Evolutionary conservation across 2,113 vertebrate species (phyloP).

Genomic region (mouse (Mus musculus)): DNA sequence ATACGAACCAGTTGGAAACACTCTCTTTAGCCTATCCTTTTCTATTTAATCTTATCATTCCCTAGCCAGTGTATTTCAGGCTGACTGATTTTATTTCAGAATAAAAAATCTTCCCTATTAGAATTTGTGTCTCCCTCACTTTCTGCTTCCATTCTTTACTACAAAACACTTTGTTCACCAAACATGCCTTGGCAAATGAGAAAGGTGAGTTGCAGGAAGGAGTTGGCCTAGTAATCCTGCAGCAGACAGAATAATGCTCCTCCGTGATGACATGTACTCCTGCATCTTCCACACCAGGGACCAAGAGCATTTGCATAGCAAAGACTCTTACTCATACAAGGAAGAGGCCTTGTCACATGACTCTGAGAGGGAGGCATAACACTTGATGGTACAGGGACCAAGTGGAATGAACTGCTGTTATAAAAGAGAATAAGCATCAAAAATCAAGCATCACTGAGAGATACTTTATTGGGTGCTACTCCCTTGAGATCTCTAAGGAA

Average conservation of each 20-base stretch:
- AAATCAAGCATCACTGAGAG: not conserved
- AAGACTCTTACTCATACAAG: not conserved
- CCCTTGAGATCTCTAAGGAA: fast-evolving
- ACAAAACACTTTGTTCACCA: not conserved
- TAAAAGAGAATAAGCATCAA: not conserved
- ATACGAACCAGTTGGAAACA: not conserved
- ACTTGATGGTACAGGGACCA: too few relatives aligned
- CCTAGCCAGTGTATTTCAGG: not conserved
- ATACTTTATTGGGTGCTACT: fast-evolving
- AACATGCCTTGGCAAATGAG: not conserved
- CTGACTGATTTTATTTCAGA: not conserved
- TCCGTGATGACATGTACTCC: fast-evolving
- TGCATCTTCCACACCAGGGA: not conserved
- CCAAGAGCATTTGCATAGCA: not conserved
- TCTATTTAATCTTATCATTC: not conserved
- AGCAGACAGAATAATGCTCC: not conserved
- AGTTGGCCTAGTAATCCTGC: not conserved
- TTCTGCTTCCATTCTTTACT: not conserved
- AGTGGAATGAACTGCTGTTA: not conserved
- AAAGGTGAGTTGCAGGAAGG: not conserved
- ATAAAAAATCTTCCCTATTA: not conserved
- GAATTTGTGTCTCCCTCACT: not conserved
- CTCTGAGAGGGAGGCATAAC: not conserved
- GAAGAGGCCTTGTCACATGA: not conserved
- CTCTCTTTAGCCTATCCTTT: not conserved